A percentile compares a stretch with the other conserved stretches of the same genome.
Evolutionary conservation across 1,140 invertebrate genomes (phyloP).

Genomic region (Bombus superbus): DNA sequence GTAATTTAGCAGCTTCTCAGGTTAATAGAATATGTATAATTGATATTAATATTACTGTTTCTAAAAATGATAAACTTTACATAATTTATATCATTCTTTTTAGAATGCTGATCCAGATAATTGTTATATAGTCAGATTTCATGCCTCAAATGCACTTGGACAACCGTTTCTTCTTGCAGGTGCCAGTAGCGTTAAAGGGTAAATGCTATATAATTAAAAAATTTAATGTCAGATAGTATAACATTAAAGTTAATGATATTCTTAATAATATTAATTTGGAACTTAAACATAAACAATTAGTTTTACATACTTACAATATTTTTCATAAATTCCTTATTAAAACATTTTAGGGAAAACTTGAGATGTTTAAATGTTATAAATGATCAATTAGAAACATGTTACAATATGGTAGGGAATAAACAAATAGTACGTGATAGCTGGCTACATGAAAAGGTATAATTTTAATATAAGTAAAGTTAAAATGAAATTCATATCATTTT

Average conservation of each 20-base stretch:
- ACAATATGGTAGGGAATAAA: constrained; percentile 85
- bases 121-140: constrained; percentile 86
- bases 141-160: constrained; percentile 68
- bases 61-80: not conserved
- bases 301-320: constrained; percentile 14
- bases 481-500: not conserved
- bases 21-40: constrained; percentile 52
- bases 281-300: constrained; percentile 11
- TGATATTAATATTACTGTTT: not conserved
- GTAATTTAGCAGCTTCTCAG: constrained; percentile 70
- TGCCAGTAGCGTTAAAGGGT: constrained; percentile 85
- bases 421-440: constrained; percentile 87
- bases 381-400: constrained; percentile 82
- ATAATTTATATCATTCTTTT: constrained; percentile 64
- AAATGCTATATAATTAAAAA: constrained; percentile 33
- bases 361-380: constrained; percentile 83
- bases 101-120: constrained; percentile 85
- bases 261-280: not conserved
- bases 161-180: constrained; percentile 85
- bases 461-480: constrained; percentile 13
- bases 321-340: constrained; percentile 49
- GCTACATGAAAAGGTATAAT: constrained; percentile 84
- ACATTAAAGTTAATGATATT: constrained; percentile 10
- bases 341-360: constrained; percentile 81
- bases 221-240: constrained; percentile 17